These are phyloP conservation scores for Cossypha heuglini DNA, from an alignment of 2,797 vertebrate genomes.

Conservation along the genomic window DNA sequence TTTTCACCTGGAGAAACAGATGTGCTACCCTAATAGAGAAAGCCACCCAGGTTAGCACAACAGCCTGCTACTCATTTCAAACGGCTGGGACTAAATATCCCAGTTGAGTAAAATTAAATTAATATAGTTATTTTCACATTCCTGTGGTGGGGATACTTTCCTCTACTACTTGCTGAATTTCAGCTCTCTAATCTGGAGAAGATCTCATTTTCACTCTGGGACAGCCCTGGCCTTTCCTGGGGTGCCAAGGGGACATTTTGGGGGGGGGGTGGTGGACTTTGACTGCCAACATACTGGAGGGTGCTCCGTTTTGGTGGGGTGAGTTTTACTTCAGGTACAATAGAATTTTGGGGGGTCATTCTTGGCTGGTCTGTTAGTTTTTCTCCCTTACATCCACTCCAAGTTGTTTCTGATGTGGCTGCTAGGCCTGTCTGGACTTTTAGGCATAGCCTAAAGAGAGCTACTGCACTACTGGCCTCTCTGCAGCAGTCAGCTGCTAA, in stretches of 20 bases:
- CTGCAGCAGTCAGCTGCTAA: neutral
- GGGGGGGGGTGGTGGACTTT: neutral
- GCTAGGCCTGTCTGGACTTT: neutral
- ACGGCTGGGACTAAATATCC: neutral
- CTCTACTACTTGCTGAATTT: neutral
- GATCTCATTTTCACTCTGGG: neutral
- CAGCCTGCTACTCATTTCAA: neutral
- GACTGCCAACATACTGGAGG: neutral
- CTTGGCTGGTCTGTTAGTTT: neutral
- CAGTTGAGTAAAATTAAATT: neutral
- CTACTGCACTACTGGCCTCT: slow-evolving; percentile 13
- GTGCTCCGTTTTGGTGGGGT: neutral
- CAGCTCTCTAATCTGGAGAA: neutral
- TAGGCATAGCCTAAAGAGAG: slow-evolving; percentile 21
- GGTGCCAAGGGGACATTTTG: neutral
- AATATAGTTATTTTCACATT: neutral
- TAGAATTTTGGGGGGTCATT: neutral
- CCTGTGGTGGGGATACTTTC: neutral
- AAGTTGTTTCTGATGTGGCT: neutral
- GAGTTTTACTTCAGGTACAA: neutral
- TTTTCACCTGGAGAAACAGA: neutral
- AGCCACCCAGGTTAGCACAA: neutral
- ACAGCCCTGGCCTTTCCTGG: neutral
- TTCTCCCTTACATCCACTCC: neutral
- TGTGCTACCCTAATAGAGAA: neutral